Evolutionary conservation across 2,113 vertebrate species (phyloP), one percentile per base, ranked within the genome.

Genomic region (Prochilodus magdalenae): DNA sequence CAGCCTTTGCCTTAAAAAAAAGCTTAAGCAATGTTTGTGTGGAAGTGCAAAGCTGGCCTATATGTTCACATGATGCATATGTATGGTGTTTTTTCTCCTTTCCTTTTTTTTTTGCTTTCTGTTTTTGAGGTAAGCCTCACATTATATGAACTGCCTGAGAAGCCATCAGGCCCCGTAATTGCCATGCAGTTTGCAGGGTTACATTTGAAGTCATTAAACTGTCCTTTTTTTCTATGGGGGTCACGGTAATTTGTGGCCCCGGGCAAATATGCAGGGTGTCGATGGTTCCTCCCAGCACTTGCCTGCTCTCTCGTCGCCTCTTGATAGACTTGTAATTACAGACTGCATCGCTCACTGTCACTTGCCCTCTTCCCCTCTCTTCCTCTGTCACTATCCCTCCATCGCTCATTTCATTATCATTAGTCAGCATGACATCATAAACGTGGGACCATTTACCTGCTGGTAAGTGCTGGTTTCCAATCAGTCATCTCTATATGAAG

Each of bases 291-390:
- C 83, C 63, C 79, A 51, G 67, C 78, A 83, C 71, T 62, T 83
- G 80, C 78, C 69, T 57, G 73, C 84, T 63, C 77, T 86, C 74
- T 77, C 27, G 29, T 70, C 77, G 77, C 72, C 86, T 86, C 83
- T 88, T 90, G 89, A 91, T 91, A 91, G 91, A 89, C 86, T 86
- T 65, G 78, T 90, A 91, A 92, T 93, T 91, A 91, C 88, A 90
- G 89, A 79, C 86, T 69, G 78, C 84, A 81, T 85, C 88, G 79
- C 77, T 85, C 85, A 79, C 82, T 83, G 80, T 78, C 85, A 84
- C 87, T 88, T 80, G 77, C 73, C 76, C 79, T 83, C 78, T 73
- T 80, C 71, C 79, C 59, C 55, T 74, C 78, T 63, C 74, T 47
- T 62, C 55, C 30, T 55, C 53, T 27, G 30, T 70, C 81, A 70